These are phyloP conservation scores for Phyllostomus discolor DNA, from an alignment of 2,113 vertebrate genomes.

Conservation along the genomic window DNA sequence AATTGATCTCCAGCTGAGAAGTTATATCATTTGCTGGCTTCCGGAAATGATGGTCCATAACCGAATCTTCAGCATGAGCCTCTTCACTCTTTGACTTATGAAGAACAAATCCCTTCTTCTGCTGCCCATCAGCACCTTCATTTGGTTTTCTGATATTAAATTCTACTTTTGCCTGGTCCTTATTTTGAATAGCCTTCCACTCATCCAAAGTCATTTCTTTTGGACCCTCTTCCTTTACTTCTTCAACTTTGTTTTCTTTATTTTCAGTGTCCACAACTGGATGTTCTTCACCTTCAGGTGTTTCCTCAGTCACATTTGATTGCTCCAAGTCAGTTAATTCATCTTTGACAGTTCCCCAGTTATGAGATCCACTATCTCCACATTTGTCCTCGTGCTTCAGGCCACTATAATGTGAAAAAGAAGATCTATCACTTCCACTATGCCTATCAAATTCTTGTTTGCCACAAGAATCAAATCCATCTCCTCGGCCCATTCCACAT, in stretches of 20 bases:
- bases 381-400: constrained; percentile 98
- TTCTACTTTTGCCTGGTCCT: constrained; percentile 95
- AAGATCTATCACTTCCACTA: constrained; percentile 97
- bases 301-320: constrained; percentile 94
- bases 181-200: constrained; percentile 99
- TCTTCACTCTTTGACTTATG: constrained; percentile 98
- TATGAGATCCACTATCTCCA: constrained; percentile 97
- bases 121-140: constrained; percentile 94
- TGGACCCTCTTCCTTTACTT: constrained; percentile 96
- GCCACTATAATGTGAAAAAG: constrained; percentile 94
- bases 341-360: constrained; percentile 99
- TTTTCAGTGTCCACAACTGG: constrained; percentile 96
- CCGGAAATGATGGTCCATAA: constrained; percentile 97
- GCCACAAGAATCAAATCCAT: constrained; percentile 96
- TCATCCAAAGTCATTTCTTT: constrained; percentile 99
- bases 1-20: constrained; percentile 99
- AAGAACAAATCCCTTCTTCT: constrained; percentile 98
- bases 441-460: constrained; percentile 99
- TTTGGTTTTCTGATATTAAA: constrained; percentile 99
- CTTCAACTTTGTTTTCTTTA: constrained; percentile 98
- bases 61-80: constrained; percentile 88
- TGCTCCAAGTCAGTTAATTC: constrained; percentile 97
- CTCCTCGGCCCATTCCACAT: constrained; percentile 92
- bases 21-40: constrained; percentile 99
- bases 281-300: constrained; percentile 96